These are phyloP conservation scores for Arctopsyche grandis DNA, from an alignment of 1,140 invertebrate species.

Conservation along the genomic window DNA sequence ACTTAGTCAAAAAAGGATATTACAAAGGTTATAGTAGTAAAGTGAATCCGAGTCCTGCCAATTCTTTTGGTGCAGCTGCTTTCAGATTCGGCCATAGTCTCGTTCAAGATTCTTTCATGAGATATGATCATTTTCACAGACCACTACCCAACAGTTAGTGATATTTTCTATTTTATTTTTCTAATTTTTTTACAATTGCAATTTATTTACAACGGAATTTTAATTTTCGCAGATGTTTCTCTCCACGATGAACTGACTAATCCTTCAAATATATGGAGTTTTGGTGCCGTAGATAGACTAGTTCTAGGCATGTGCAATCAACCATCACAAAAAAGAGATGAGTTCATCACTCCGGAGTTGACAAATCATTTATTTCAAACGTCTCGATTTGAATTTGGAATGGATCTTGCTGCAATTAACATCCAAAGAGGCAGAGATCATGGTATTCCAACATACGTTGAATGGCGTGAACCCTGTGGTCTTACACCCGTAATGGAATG, in stretches of 20 bases:
- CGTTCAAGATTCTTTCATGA: conserved; percentile 80
- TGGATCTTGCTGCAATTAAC: conserved; percentile 91
- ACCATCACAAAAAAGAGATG: conserved; percentile 80
- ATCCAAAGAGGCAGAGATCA: conserved; percentile 91
- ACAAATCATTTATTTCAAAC: conserved; percentile 91
- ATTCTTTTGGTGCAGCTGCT: conserved; percentile 94
- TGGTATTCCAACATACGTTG: conserved; percentile 84
- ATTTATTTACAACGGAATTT: conserved; percentile 25
- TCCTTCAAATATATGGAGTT: conserved; percentile 72
- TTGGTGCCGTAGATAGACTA: conserved; percentile 82
- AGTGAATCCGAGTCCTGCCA: conserved; percentile 87
- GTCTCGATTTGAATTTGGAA: conserved; percentile 75
- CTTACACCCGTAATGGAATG: conserved; percentile 77
- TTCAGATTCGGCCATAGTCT: conserved; percentile 95
- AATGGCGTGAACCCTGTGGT: conserved; percentile 85
- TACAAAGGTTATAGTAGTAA: conserved; percentile 80
- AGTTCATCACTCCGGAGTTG: conserved; percentile 83
- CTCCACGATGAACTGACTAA: conserved; percentile 81
- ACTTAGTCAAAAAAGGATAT: conserved; percentile 71
- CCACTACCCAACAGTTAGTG: conserved; percentile 74
- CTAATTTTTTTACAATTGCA: not conserved
- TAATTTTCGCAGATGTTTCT: conserved; percentile 73
- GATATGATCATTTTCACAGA: conserved; percentile 73
- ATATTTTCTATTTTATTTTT: not conserved
- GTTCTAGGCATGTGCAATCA: conserved; percentile 82